Conservation (phyloP, 1,140 invertebrate species). For the Rhyzopertha dominica region DNA sequence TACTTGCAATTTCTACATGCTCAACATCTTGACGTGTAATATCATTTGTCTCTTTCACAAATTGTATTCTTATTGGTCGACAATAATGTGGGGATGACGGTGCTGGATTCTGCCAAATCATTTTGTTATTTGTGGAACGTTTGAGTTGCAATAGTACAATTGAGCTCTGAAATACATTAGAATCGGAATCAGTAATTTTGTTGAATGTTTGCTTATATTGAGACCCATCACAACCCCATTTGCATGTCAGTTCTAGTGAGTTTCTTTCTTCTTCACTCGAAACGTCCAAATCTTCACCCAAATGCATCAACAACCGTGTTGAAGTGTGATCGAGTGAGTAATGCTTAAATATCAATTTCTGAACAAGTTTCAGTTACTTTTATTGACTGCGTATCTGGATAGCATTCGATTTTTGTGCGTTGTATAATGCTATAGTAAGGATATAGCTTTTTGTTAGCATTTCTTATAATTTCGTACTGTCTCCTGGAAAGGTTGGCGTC, state of each 20-base stretch:
- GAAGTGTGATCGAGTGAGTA: constrained; percentile 37
- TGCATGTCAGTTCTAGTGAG: constrained; percentile 27
- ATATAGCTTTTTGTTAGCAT: constrained; percentile 26
- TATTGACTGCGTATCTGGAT: constrained; percentile 24
- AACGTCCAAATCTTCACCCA: constrained; percentile 28
- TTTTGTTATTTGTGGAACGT: constrained; percentile 25
- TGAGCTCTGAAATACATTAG: constrained; percentile 38
- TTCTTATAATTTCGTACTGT: constrained; percentile 33
- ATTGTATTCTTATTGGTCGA: constrained; percentile 34
- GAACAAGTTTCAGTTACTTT: constrained; percentile 31
- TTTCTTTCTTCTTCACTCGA: constrained; percentile 24
- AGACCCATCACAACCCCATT: constrained; percentile 38
- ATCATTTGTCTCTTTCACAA: constrained; percentile 32
- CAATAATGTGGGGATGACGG: constrained; percentile 38
- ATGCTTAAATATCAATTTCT: constrained; percentile 34
- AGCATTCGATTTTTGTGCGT: constrained; percentile 36
- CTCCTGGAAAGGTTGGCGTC: constrained; percentile 30
- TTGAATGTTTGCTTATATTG: constrained; percentile 40
- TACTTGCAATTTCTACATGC: no score
- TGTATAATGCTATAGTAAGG: constrained; percentile 31
- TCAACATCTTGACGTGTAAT: constrained; percentile 33
- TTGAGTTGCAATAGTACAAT: constrained; percentile 36
- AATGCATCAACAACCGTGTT: constrained; percentile 27
- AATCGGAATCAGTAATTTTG: constrained; percentile 24
- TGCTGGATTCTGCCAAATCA: constrained; percentile 34